phyloP scores from a whole-genome alignment of 2,113 vertebrate genomes.

The Alethe diademata region DNA sequence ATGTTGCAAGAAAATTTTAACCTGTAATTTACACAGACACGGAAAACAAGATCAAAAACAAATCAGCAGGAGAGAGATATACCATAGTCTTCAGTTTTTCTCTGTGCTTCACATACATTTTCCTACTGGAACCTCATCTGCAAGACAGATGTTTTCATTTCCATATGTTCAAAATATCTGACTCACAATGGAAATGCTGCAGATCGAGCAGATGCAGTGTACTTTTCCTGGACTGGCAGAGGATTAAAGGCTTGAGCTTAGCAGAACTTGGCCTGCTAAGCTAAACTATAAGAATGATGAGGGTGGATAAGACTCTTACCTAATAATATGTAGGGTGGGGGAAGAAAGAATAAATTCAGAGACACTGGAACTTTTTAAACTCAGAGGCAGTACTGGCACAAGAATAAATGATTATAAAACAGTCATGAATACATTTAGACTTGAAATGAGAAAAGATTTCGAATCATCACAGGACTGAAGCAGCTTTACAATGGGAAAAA shows the following conservation, averaged over 20 bases:
- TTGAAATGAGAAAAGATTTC: constrained; percentile 19
- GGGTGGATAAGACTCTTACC: background rate
- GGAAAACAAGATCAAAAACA: background rate
- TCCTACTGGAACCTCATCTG: background rate
- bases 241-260: background rate
- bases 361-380: background rate
- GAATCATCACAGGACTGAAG: background rate
- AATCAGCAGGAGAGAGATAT: background rate
- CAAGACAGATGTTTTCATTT: background rate
- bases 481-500: background rate
- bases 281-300: background rate
- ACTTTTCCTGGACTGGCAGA: background rate
- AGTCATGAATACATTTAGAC: background rate
- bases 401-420: constrained; percentile 10
- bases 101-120: background rate
- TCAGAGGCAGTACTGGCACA: background rate
- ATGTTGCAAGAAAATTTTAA: background rate
- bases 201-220: background rate
- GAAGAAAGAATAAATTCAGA: background rate
- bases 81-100: background rate
- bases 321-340: background rate
- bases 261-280: background rate
- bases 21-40: background rate
- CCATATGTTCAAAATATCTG: background rate
- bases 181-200: background rate